These are phyloP conservation scores for Anniella stebbinsi DNA, from an alignment of 2,797 vertebrate genomes.

Conservation along the genomic window DNA sequence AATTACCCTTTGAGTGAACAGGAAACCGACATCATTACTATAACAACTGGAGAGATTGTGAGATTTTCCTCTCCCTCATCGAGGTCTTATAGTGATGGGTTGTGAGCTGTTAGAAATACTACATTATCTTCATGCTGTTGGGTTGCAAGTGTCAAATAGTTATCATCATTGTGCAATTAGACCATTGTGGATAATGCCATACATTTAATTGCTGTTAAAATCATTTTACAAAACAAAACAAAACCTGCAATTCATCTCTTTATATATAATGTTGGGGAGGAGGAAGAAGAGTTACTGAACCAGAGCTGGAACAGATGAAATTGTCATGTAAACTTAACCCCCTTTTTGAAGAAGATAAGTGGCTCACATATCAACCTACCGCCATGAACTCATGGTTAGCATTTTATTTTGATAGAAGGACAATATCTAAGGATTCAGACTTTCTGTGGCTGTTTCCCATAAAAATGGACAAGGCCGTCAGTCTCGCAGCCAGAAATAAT, in stretches of 20 bases:
- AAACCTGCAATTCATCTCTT: neutral
- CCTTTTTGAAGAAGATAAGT: neutral
- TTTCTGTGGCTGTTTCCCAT: neutral
- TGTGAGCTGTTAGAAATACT: constrained; percentile 36
- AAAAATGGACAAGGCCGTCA: neutral
- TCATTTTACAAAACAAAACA: neutral
- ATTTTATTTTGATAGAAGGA: neutral
- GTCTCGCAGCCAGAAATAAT: neutral
- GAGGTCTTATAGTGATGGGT: constrained; percentile 45
- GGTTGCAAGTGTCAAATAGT: neutral
- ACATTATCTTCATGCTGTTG: constrained; percentile 31
- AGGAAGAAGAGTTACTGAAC: neutral
- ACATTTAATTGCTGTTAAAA: constrained; percentile 3
- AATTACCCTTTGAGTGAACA: constrained; percentile 64
- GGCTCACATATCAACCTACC: neutral
- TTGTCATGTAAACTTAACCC: neutral
- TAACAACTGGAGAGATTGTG: constrained; percentile 53
- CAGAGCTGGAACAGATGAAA: neutral
- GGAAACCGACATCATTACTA: constrained; percentile 66
- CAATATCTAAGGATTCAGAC: neutral
- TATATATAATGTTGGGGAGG: neutral
- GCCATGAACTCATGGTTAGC: too few species aligned
- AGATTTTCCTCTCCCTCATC: constrained; percentile 37
- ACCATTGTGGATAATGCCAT: neutral
- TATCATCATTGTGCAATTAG: neutral